These are phyloP conservation scores for Gobio gobio DNA, from an alignment of 2,113 vertebrate genomes.

Conservation along the genomic window DNA sequence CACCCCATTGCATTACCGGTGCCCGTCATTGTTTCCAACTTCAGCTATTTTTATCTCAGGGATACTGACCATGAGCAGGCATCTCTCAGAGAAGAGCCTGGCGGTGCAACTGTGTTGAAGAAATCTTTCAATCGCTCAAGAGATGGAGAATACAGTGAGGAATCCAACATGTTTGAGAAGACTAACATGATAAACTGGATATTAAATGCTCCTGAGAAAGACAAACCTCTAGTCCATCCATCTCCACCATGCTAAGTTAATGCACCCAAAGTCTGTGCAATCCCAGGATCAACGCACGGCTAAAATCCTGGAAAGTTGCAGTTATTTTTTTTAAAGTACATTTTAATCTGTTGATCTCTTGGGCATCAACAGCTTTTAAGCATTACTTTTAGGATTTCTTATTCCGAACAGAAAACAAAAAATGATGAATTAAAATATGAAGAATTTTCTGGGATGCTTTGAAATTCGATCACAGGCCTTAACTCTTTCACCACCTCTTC, in stretches of 20 bases:
- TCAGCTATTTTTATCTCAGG: conserved; percentile 13
- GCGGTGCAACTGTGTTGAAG: background rate
- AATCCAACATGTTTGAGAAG: background rate
- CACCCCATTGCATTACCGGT: background rate
- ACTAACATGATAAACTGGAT: background rate
- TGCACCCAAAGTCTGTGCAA: conserved; percentile 46
- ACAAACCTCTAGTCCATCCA: background rate
- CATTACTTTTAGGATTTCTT: background rate
- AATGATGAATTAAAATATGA: background rate
- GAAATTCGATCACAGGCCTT: conserved; percentile 12
- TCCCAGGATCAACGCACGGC: conserved; percentile 59
- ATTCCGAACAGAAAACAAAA: background rate
- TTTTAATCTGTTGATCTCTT: conserved; percentile 59
- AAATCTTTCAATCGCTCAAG: background rate
- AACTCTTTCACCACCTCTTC: background rate
- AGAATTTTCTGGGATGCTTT: background rate
- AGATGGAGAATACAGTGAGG: background rate
- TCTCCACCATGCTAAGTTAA: conserved; percentile 17
- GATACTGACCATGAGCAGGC: background rate
- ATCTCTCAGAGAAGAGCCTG: background rate
- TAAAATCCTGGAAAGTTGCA: conserved; percentile 58
- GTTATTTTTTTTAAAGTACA: conserved; percentile 62
- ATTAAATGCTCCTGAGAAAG: background rate
- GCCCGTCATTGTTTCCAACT: conserved; percentile 2
- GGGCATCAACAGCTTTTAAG: background rate